Evolutionary conservation across 2,113 vertebrate genomes (phyloP).

Genomic region (Dinomys branickii): DNA sequence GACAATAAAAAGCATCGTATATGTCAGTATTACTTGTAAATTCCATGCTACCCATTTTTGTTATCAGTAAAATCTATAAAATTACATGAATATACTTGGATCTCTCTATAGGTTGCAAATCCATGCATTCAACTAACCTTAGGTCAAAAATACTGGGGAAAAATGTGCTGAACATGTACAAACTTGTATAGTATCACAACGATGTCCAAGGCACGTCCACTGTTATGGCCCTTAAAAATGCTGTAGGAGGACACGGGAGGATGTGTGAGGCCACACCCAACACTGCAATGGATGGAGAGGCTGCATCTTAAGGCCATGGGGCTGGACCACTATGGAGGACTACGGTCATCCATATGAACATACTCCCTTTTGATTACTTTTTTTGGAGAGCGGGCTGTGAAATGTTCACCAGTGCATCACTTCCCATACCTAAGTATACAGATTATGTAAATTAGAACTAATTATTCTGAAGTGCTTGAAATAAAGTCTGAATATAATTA

Average conservation of each 20-base stretch:
- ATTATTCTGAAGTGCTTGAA: conserved; percentile 47
- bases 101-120: neutral
- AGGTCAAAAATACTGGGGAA: neutral
- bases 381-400: neutral
- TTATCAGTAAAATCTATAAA: neutral
- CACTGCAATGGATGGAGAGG: neutral
- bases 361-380: neutral
- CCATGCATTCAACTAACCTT: neutral
- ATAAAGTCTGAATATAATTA: conserved; percentile 17
- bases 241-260: neutral
- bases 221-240: neutral
- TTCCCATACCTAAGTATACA: neutral
- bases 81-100: neutral
- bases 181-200: neutral
- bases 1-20: neutral
- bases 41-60: neutral
- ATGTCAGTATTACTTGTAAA: neutral
- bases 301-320: neutral
- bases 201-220: too few relatives aligned
- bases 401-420: neutral
- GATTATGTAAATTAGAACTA: neutral
- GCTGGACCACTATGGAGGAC: neutral
- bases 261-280: neutral
- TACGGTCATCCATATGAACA: too few relatives aligned
- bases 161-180: neutral